phyloP scores from a whole-genome alignment of 2,797 vertebrate species.

The Sebastes minor region DNA sequence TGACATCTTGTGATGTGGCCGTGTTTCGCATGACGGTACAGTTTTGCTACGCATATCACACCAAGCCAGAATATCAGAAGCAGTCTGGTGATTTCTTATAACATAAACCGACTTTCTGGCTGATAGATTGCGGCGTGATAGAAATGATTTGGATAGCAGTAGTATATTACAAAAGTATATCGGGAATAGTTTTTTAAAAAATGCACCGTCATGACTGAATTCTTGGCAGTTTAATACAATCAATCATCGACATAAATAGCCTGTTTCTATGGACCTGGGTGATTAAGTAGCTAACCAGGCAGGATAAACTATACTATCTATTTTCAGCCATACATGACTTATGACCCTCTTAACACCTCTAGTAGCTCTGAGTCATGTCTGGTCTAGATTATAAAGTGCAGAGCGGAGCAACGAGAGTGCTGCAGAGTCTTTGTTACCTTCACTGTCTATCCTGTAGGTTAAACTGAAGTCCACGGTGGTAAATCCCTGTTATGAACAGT shows the following conservation, averaged over 20 bases:
- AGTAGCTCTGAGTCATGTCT: slow-evolving; percentile 76
- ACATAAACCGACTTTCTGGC: slow-evolving; percentile 17
- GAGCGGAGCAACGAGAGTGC: slow-evolving; percentile 35
- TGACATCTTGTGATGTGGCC: slow-evolving; percentile 46
- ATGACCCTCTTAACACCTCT: slow-evolving; percentile 75
- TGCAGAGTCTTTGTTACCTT: slow-evolving; percentile 55
- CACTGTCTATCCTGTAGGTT: slow-evolving; percentile 59
- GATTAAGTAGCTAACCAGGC: slow-evolving; percentile 73
- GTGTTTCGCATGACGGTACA: slow-evolving; percentile 7
- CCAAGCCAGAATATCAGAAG: slow-evolving; percentile 9
- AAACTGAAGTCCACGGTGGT: slow-evolving; percentile 54
- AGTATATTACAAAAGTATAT: slow-evolving; percentile 49
- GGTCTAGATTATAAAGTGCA: slow-evolving; percentile 64
- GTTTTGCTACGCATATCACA: background rate
- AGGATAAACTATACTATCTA: slow-evolving; percentile 77
- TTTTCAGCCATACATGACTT: slow-evolving; percentile 75
- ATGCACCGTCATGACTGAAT: slow-evolving; percentile 55
- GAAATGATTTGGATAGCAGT: slow-evolving; percentile 27
- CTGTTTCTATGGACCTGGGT: slow-evolving; percentile 57
- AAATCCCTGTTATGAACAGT: slow-evolving; percentile 42
- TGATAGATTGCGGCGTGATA: slow-evolving; percentile 27
- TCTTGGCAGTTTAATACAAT: slow-evolving; percentile 55
- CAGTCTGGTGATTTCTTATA: slow-evolving; percentile 18
- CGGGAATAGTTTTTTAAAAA: slow-evolving; percentile 40
- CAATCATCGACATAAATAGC: slow-evolving; percentile 71